Evolutionary conservation across 2,888 invertebrate genomes (phyloP), one percentile per base, ranked within the genome.

Genomic region (Ochropacha duplaris): DNA sequence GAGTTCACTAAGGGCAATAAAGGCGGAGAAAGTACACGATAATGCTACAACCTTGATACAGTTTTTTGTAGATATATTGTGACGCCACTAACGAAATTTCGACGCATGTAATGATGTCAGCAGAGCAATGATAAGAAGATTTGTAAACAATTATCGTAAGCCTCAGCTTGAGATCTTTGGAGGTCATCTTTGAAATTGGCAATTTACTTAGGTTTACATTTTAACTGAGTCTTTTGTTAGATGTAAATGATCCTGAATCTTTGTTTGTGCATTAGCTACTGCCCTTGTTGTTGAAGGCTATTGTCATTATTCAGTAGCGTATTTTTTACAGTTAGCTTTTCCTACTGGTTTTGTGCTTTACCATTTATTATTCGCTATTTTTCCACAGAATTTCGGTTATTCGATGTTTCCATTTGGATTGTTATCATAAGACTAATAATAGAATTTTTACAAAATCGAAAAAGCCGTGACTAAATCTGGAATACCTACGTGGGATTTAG

Each of bases 121-220:
- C 66, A 57, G 60, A 58, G 58, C 57, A 61, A 62, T 74, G 78
- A 75, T 81, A 79, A 80, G 69, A 76, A 19, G 12, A 71, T 62
- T 51, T 60, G 58, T 66, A 65, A 74, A 71, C 68, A 74, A 78
- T 82, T 78, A 81, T 76, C 79, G 72, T 69, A 44, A 44, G 44
- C 16, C 16, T 44, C 6, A 44, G 19, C 44, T 44, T 44, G 44
- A 39, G 6, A 19, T 44, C 44, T 68, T 61, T 57, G 66, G 72
- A 72, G 74, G 71, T 64, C 61, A 63, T 12, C 12, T 26, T 44
- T 16, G 19, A 9, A 19, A 19, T 19, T 44, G 16, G 5, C 39
- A 28, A 9, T 28, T 9, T 28, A 31, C 31, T 31, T 12, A 12
- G 31, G 12, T 31, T 12, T 31, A 12, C 12, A 44, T 19, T 44